phyloP scores from a whole-genome alignment of 64 coral and sea anemone genomes.

The Montipora efflorescens region DNA sequence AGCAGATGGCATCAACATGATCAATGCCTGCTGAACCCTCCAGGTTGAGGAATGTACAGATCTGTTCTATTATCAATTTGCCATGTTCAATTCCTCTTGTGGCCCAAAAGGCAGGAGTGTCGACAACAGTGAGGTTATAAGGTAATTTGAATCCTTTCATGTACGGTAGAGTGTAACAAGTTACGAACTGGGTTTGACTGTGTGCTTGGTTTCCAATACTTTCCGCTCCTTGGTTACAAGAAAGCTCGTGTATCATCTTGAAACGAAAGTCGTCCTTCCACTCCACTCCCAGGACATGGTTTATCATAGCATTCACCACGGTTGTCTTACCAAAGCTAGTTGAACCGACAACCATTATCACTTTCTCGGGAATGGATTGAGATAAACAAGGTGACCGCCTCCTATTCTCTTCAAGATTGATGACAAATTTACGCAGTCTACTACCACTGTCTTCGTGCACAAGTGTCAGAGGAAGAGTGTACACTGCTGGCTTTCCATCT shows the following conservation, averaged over 20 bases:
- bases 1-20: slow-evolving; percentile 67
- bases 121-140: slow-evolving; percentile 31
- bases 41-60: slow-evolving; percentile 39
- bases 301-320: slow-evolving; percentile 52
- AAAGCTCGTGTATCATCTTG: slow-evolving; percentile 67
- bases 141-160: slow-evolving; percentile 47
- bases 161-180: slow-evolving; percentile 56
- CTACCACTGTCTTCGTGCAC: slow-evolving; percentile 8
- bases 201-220: background rate
- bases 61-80: slow-evolving; percentile 41
- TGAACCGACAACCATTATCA: slow-evolving; percentile 60
- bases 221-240: background rate
- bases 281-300: slow-evolving; percentile 53
- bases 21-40: slow-evolving; percentile 58
- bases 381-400: background rate
- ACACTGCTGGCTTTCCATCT: slow-evolving; percentile 26
- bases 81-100: slow-evolving; percentile 59
- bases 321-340: slow-evolving; percentile 55
- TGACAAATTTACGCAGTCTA: background rate
- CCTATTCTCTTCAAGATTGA: background rate
- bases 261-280: slow-evolving; percentile 57
- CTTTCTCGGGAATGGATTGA: slow-evolving; percentile 23
- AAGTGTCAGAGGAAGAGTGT: slow-evolving; percentile 32
- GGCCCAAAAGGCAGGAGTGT: too few relatives aligned
- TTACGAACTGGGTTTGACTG: slow-evolving; percentile 54